Evolutionary conservation across 2,113 vertebrate species (phyloP).

Genomic region (Boleophthalmus pectinirostris): DNA sequence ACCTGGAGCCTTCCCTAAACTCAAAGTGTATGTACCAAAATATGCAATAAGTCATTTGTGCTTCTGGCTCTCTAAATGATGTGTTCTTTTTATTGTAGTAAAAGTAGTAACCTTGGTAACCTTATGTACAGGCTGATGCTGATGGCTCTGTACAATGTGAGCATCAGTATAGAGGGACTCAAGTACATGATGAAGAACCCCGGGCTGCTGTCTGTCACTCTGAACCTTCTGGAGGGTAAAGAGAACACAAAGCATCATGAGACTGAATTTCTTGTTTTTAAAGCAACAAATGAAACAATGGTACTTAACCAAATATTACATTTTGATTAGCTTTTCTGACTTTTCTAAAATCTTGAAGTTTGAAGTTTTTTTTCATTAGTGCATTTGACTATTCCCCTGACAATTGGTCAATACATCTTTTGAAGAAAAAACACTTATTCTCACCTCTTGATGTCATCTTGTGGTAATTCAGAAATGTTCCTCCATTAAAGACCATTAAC

Average conservation of each 20-base stretch:
- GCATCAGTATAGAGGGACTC: slow-evolving; percentile 88
- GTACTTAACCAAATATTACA: too few relatives aligned
- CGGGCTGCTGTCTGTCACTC: slow-evolving; percentile 82
- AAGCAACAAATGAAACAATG: not conserved
- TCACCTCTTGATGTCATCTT: too few relatives aligned
- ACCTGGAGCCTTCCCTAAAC: slow-evolving; percentile 84
- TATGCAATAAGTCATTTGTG: not conserved
- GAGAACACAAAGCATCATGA: not conserved
- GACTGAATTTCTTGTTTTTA: not conserved
- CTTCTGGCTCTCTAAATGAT: not conserved
- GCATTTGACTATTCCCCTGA: too few relatives aligned
- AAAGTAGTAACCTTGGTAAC: not conserved
- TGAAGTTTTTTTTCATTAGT: too few relatives aligned
- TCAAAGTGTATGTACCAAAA: slow-evolving; percentile 86
- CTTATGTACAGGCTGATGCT: slow-evolving; percentile 85
- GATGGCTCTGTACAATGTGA: slow-evolving; percentile 93
- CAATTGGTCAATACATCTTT: too few relatives aligned
- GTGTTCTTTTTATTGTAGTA: not conserved
- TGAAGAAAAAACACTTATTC: too few relatives aligned
- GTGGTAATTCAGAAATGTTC: too few relatives aligned
- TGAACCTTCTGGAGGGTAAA: slow-evolving; percentile 87
- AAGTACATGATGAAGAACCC: slow-evolving; percentile 85
- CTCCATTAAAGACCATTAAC: too few relatives aligned
- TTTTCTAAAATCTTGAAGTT: too few relatives aligned
- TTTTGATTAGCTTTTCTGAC: too few relatives aligned